Conservation (phyloP, 1,140 invertebrate species). For the Onthophagus taurus region DNA sequence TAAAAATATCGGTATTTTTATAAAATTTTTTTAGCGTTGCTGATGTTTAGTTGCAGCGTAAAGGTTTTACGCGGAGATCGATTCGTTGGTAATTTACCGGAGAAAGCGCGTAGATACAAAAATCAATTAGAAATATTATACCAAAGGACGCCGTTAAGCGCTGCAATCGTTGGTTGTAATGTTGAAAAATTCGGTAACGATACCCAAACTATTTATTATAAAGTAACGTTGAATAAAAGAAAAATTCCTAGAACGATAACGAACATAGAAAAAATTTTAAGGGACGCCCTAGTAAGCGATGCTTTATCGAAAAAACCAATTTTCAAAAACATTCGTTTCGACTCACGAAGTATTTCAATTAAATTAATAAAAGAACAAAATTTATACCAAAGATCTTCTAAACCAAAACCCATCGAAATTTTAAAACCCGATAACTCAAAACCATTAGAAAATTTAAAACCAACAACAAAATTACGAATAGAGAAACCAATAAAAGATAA, state of each 20-base stretch:
- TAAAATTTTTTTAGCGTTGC: slow-evolving; percentile 47
- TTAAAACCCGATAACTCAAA: too few species aligned
- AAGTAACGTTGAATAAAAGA: slow-evolving; percentile 62
- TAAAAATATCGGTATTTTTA: neutral
- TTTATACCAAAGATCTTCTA: slow-evolving; percentile 39
- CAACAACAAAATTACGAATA: slow-evolving; percentile 28
- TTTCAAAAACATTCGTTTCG: slow-evolving; percentile 58
- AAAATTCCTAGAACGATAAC: slow-evolving; percentile 55
- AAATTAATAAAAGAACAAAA: slow-evolving; percentile 47
- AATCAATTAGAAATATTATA: slow-evolving; percentile 39
- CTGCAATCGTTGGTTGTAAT: slow-evolving; percentile 51
- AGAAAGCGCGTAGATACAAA: slow-evolving; percentile 53
- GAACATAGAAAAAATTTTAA: slow-evolving; percentile 56
- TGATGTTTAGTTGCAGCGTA: slow-evolving; percentile 58
- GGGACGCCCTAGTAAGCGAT: slow-evolving; percentile 57
- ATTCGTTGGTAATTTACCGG: slow-evolving; percentile 48
- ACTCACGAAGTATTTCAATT: slow-evolving; percentile 51
- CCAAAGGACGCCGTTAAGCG: slow-evolving; percentile 46
- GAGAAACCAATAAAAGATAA: slow-evolving; percentile 34
- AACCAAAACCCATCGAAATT: slow-evolving; percentile 24
- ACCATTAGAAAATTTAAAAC: slow-evolving; percentile 44
- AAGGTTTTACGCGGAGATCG: slow-evolving; percentile 56
- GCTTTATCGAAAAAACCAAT: slow-evolving; percentile 51
- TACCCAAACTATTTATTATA: slow-evolving; percentile 63
- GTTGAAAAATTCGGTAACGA: slow-evolving; percentile 62